Conservation (phyloP, 1,140 invertebrate species). For the Drosophila azteca region DNA sequence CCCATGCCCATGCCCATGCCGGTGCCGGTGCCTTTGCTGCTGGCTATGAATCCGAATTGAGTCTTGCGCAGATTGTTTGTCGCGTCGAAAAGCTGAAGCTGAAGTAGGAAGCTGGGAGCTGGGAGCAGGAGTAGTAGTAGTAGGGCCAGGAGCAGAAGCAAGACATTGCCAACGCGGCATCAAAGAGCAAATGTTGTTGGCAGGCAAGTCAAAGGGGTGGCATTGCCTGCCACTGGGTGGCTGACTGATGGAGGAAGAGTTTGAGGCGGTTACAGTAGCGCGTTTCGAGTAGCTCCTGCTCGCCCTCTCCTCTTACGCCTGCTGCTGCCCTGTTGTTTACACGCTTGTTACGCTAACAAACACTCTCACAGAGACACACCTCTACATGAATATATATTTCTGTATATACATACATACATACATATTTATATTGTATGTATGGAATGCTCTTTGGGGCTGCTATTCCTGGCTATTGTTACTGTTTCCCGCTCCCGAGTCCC, state of each 20-base stretch:
- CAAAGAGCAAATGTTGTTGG: conserved; percentile 61
- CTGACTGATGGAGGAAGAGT: conserved; percentile 19
- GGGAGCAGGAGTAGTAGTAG: conserved; percentile 3
- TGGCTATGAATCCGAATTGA: conserved; percentile 43
- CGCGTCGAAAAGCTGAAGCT: conserved; percentile 33
- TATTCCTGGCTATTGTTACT: conserved; percentile 52
- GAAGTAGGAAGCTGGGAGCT: conserved; percentile 19
- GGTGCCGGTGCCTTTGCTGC: conserved; percentile 10
- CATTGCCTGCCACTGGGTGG: conserved; percentile 8
- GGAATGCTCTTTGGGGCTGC: too few relatives aligned
- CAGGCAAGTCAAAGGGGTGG: conserved; percentile 47
- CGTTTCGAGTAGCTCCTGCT: conserved; percentile 72
- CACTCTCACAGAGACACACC: conserved; percentile 8
- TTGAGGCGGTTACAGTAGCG: conserved; percentile 61
- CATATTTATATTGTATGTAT: conserved; percentile 29
- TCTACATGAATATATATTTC: too few relatives aligned
- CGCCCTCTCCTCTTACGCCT: conserved; percentile 10
- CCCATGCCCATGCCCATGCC: not conserved
- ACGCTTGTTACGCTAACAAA: conserved; percentile 76
- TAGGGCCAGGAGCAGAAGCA: conserved; percentile 8
- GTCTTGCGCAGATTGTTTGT: conserved; percentile 76
- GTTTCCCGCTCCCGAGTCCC: conserved; percentile 2
- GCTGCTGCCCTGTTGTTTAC: conserved; percentile 64
- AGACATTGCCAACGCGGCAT: conserved; percentile 45
- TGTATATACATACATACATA: conserved; percentile 7